Percentiles rank a stretch among this genome's conserved stretches.
Conservation (phyloP, 2,888 invertebrate genomes). For the Xestia c-nigrum region DNA sequence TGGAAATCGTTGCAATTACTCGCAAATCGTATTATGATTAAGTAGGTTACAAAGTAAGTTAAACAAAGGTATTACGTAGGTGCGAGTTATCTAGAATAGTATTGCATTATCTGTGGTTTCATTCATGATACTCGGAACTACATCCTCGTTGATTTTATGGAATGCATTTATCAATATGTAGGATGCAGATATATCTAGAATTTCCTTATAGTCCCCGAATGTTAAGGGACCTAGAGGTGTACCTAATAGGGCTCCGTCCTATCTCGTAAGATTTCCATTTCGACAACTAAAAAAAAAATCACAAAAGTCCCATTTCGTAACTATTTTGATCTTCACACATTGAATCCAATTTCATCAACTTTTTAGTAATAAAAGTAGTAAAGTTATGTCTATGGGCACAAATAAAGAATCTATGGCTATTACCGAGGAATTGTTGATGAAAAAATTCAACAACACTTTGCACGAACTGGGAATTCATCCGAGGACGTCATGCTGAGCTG, state of each 20-base stretch:
- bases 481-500: background rate
- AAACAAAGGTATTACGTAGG: slow-evolving; percentile 23
- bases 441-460: background rate
- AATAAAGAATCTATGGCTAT: background rate
- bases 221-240: background rate
- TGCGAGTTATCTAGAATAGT: slow-evolving; percentile 25
- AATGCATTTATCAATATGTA: background rate
- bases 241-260: too few species aligned
- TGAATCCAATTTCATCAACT: too few species aligned
- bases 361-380: too few species aligned
- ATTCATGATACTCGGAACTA: slow-evolving; percentile 18
- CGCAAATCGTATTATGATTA: background rate
- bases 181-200: background rate
- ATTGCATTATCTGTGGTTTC: slow-evolving; percentile 27
- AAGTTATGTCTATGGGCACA: too few species aligned
- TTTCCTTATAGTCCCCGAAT: too few species aligned
- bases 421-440: background rate
- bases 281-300: too few species aligned
- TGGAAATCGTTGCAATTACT: background rate
- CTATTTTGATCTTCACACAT: too few species aligned
- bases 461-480: background rate
- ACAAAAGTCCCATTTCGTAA: too few species aligned
- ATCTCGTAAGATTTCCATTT: too few species aligned
- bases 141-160: background rate
- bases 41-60: slow-evolving; percentile 3